These are phyloP conservation scores for Zosterops lateralis DNA, from an alignment of 2,113 vertebrate species.

Conservation along the genomic window DNA sequence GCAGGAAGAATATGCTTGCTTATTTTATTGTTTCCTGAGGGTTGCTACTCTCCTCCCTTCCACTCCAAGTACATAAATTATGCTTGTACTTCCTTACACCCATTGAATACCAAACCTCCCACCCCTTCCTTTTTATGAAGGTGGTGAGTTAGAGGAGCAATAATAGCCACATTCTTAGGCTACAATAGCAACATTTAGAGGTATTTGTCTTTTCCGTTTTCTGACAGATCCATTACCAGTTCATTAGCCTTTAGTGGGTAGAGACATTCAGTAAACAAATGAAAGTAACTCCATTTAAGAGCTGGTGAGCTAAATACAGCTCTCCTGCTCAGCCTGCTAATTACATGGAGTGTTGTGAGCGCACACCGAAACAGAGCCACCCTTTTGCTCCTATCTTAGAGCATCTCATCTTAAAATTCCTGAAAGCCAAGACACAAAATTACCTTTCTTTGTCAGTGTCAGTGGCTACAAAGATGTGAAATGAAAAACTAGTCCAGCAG, in stretches of 20 bases:
- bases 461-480: neutral
- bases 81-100: neutral
- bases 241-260: constrained; percentile 68
- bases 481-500: neutral
- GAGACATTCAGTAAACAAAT: constrained; percentile 64
- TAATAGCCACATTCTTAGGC: constrained; percentile 26
- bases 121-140: neutral
- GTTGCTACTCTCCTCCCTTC: constrained; percentile 9
- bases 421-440: neutral
- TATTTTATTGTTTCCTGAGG: constrained; percentile 37
- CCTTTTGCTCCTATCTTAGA: neutral
- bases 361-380: neutral
- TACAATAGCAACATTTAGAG: constrained; percentile 56
- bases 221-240: constrained; percentile 57
- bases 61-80: constrained; percentile 42
- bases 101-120: constrained; percentile 29
- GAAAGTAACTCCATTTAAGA: constrained; percentile 63
- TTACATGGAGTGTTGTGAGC: neutral
- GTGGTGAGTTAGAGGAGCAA: constrained; percentile 21
- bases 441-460: neutral
- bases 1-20: neutral
- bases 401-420: neutral
- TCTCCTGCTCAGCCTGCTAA: constrained; percentile 41
- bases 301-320: constrained; percentile 58
- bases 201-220: constrained; percentile 52